Evolutionary conservation across 2,888 invertebrate species (phyloP).

Genomic region (Caenorhabditis macrosperma): DNA sequence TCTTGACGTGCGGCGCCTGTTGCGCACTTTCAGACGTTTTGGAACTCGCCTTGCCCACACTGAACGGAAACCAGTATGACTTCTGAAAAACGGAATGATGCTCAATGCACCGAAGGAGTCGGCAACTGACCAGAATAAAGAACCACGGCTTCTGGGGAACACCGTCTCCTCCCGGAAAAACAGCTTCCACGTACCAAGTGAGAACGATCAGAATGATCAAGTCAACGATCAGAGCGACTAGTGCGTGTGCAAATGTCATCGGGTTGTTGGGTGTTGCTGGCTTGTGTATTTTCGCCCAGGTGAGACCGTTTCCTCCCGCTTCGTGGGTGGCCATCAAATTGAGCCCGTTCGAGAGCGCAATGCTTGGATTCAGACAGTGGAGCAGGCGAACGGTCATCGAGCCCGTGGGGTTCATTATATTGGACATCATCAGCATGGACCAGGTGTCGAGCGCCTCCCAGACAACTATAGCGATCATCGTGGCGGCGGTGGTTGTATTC

Average conservation of each 20-base stretch:
- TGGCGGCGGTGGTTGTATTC: constrained; percentile 75
- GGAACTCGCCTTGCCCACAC: constrained; percentile 32
- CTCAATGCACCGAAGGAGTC: constrained; percentile 82
- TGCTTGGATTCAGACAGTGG: constrained; percentile 75
- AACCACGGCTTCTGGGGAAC: constrained; percentile 88
- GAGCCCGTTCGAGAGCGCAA: constrained; percentile 70
- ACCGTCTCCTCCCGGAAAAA: constrained; percentile 89
- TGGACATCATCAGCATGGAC: constrained; percentile 68
- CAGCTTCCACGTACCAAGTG: constrained; percentile 90
- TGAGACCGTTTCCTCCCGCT: constrained; percentile 70
- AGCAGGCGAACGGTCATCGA: constrained; percentile 59
- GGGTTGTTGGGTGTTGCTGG: constrained; percentile 71
- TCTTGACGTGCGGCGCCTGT: constrained; percentile 30
- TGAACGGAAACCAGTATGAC: constrained; percentile 75
- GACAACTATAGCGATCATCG: constrained; percentile 70
- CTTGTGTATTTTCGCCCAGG: constrained; percentile 67
- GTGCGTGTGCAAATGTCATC: constrained; percentile 69
- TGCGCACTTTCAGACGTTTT: constrained; percentile 1
- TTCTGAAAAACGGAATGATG: constrained; percentile 53
- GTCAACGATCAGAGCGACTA: constrained; percentile 71
- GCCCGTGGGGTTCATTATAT: constrained; percentile 62
- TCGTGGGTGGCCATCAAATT: constrained; percentile 72
- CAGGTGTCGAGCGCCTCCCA: constrained; percentile 78
- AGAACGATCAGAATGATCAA: constrained; percentile 85
- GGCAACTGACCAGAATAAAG: constrained; percentile 81